Conservation (phyloP, 2,888 invertebrate species). For the Eurytoma adleriae region DNA sequence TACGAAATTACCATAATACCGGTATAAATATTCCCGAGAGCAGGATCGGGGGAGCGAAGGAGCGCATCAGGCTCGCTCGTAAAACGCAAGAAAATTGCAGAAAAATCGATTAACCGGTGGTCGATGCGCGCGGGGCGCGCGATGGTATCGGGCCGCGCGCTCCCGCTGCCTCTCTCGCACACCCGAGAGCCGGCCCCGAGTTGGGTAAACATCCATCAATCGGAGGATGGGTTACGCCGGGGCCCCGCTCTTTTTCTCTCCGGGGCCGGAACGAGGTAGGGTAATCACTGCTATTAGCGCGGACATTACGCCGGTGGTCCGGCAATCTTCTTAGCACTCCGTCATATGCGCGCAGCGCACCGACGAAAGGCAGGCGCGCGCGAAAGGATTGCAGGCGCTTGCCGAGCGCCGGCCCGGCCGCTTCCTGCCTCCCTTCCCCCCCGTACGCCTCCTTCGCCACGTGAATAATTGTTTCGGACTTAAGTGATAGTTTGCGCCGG, state of each 20-base stretch:
- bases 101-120: conserved; percentile 50
- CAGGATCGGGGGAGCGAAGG: too few species aligned
- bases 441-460: conserved; percentile 48
- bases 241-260: conserved; percentile 59
- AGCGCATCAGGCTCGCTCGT: conserved; percentile 16
- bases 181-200: conserved; percentile 33
- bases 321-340: conserved; percentile 73
- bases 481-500: conserved; percentile 56
- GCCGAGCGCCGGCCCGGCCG: conserved; percentile 2
- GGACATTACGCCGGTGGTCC: conserved; percentile 79
- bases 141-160: conserved; percentile 7
- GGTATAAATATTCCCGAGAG: conserved; percentile 21
- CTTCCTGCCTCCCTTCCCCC: conserved; percentile 43
- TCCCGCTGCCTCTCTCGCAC: not conserved
- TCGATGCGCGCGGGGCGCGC: not conserved
- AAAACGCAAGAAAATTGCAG: conserved; percentile 51
- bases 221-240: conserved; percentile 59
- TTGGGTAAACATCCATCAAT: conserved; percentile 74
- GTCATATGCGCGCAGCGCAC: conserved; percentile 62
- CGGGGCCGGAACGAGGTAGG: conserved; percentile 74
- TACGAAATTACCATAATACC: conserved; percentile 27
- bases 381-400: conserved; percentile 5
- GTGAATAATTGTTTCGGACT: conserved; percentile 55
- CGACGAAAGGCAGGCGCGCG: conserved; percentile 3
- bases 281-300: conserved; percentile 80